Percentiles rank a stretch among this genome's conserved stretches.
Conservation (phyloP, 2,888 invertebrate species). For the Nomada ferruginata region DNA sequence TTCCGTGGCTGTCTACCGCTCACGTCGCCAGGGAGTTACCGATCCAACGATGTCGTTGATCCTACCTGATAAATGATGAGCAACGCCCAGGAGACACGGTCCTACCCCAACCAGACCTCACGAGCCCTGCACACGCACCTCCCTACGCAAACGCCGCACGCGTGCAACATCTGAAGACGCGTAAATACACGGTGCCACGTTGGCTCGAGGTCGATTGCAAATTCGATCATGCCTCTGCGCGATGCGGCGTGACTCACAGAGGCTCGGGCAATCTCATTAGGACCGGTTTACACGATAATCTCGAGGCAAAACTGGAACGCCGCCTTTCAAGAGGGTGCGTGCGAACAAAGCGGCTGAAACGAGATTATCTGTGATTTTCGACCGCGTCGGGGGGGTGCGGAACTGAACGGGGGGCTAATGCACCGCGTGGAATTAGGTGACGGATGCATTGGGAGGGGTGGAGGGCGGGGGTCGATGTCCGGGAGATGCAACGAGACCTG, state of each 20-base stretch:
- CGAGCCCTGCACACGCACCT: constrained; percentile 6
- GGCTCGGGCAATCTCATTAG: constrained; percentile 50
- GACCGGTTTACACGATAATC: neutral
- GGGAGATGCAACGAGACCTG: constrained; percentile 17
- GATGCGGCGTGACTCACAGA: constrained; percentile 51
- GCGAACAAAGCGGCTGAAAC: constrained; percentile 46
- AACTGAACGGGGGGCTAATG: neutral
- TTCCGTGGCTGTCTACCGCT: constrained; percentile 21
- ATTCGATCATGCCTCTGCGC: constrained; percentile 45
- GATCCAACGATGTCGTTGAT: constrained; percentile 59
- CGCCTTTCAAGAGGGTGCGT: constrained; percentile 40
- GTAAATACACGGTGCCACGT: constrained; percentile 3
- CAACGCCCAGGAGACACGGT: constrained; percentile 56
- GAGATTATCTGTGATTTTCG: constrained; percentile 56
- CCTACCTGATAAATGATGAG: constrained; percentile 61
- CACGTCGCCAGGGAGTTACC: constrained; percentile 54
- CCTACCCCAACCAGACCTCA: constrained; percentile 50
- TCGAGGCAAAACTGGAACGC: constrained; percentile 17
- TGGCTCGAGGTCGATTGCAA: constrained; percentile 29
- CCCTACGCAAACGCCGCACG: neutral
- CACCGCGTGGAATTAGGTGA: no score
- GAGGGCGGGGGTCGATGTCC: constrained; percentile 21
- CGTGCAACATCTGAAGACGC: neutral
- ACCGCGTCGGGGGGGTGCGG: neutral
- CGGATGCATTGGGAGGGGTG: neutral